A percentile compares a stretch with the other conserved stretches of the same genome.
Evolutionary conservation across 2,113 vertebrate species (phyloP).

Genomic region (Oreocharis arfaki): DNA sequence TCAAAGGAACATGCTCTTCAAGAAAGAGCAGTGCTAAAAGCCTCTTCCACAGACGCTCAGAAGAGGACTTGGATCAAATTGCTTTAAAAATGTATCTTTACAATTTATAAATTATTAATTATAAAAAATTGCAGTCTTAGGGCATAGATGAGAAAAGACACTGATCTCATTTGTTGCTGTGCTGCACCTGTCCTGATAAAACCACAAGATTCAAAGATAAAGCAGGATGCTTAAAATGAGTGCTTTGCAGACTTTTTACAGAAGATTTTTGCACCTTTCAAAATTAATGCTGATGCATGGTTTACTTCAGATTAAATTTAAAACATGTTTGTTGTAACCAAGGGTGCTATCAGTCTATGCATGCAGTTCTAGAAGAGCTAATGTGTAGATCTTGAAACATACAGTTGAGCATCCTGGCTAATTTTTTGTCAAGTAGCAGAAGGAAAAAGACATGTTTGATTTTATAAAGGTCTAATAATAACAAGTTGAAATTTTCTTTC

Average conservation of each 20-base stretch:
- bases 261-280: neutral
- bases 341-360: neutral
- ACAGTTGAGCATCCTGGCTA: neutral
- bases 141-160: neutral
- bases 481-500: neutral
- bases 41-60: neutral
- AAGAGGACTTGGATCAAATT: neutral
- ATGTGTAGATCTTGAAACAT: neutral
- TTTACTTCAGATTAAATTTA: neutral
- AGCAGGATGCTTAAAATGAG: neutral
- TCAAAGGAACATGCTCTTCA: neutral
- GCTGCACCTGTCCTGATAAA: neutral
- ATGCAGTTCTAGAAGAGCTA: neutral
- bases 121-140: neutral
- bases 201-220: neutral
- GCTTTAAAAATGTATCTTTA: neutral
- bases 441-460: neutral
- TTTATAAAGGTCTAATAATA: neutral
- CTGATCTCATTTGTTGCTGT: neutral
- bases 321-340: neutral
- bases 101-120: neutral
- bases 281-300: accelerated
- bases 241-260: neutral
- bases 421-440: neutral
- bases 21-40: neutral